Conservation (phyloP, 1,140 invertebrate species). For the Trichonephila inaurata region DNA sequence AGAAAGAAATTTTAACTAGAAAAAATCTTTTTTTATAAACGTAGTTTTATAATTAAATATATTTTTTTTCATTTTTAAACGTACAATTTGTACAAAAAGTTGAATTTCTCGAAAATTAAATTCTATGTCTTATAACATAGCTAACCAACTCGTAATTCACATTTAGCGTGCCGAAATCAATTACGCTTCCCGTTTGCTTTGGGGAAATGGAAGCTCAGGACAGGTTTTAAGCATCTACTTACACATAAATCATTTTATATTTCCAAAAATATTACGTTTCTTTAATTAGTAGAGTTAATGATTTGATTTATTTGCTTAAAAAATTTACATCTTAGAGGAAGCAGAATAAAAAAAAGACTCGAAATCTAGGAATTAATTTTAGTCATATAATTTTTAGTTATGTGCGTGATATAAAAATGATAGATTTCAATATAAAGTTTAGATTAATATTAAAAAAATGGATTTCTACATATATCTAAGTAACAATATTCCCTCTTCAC, state of each 20-base stretch:
- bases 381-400: too few relatives aligned
- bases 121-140: background rate
- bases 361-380: too few relatives aligned
- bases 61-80: background rate
- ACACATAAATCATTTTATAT: background rate
- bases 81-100: background rate
- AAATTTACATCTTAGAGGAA: background rate
- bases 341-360: too few relatives aligned
- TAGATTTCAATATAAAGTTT: too few relatives aligned
- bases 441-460: too few relatives aligned
- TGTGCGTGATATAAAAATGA: too few relatives aligned
- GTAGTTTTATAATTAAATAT: background rate
- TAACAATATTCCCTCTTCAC: too few relatives aligned
- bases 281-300: slow-evolving; percentile 5
- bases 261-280: background rate
- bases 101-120: background rate
- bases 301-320: background rate
- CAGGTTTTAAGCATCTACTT: background rate
- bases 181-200: background rate
- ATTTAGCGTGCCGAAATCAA: background rate
- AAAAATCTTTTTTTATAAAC: background rate
- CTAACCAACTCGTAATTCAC: background rate
- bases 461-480: too few relatives aligned
- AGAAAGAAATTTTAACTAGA: background rate
- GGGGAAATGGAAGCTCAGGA: background rate